Base-by-base conservation (phyloP, 1,140 invertebrate genomes). In the Lethrus apterus region DNA sequence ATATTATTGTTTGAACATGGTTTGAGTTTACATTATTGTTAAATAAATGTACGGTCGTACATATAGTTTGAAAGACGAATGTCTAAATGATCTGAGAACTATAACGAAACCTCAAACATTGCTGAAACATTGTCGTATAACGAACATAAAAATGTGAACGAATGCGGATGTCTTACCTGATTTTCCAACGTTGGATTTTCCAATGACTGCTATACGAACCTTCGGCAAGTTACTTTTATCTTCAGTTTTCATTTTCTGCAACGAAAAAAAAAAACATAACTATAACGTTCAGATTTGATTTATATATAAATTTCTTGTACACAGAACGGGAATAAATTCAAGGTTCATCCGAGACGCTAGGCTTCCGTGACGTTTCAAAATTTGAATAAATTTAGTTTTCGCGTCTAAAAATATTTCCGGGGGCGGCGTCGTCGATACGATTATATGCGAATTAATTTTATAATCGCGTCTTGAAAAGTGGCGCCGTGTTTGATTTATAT, bases 101-200 rank as follows among this genome's bases (percentile, higher is more conserved):
- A 9, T 9, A 34, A 17, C 31, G 19, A 15, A 34, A 34, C 32
- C 13, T 15, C 32, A 10, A 34, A 34, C 14, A 34, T 18, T 17
- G 19, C 19, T 18, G 4, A 5, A 34, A 34, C 17, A 15, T 17
- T 10, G n/a, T 34, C 32, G n/a, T n/a, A 34, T 17, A 34, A 9
- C 4, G n/a, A 34, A 34, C 14, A 34, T 33, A 19, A 8, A 10
- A 38, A n/a, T 14, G 46, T 15, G 14, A 13, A 42, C 1, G 13
- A 13, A 29, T 33, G 19, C 9, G 38, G 15, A 30, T 35, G 47
- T 24, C 70, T 73, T 72, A 84, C 81, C 82, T 63, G 81, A 84
- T 75, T 84, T 84, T 55, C 82, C 81, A 51, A 84, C 82, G 64
- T 81, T 75, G 29, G 78, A 76, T 64, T 78, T 80, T 33, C 81